Base-by-base conservation (phyloP, 2,888 invertebrate genomes). In the Tetanocera ferruginea region DNA sequence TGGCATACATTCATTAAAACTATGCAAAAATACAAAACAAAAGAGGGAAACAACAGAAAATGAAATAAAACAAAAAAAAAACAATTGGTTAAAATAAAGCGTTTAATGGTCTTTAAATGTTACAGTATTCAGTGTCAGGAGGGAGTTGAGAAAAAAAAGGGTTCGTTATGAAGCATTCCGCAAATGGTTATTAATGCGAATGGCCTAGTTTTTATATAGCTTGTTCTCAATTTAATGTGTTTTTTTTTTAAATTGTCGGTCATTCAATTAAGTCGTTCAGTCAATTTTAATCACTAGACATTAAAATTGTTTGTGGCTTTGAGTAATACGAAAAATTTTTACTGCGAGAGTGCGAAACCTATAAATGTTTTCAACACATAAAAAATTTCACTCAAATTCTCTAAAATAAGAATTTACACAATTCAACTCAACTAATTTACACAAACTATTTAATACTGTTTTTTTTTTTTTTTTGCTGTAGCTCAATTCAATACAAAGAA, bases 51-150 rank as follows among this genome's bases (percentile, higher is more conserved):
- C 1, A 43, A 43, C 43, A 43, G 11, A 17, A 34, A 31, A 14
- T 17, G 28, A 9, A 31, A 31, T 31, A 31, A 17, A 57, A 57
- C 19, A 19, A n/a, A n/a, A n/a, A n/a, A n/a, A 43, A 43, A 43
- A 1, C 37, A 37, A 43, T 11, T 43, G 9, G 43, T 43, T 11
- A 43, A 43, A 62, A 34, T 34, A 5, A 31, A 64, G 34, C 64
- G 34, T 64, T 64, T 34, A 64, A 64, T 64, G 64, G 64, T 64
- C 28, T 64, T 64, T 34, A 64, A 64, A 64, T n/a, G 19, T 23
- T 19, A 55, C 6, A 37, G 6, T 8, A 5, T 57, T 25, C n/a
- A 23, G 25, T 28, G 57, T 2, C 57, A 23, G 57, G 9, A n/a
- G 9, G 25, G 8, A 6, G 57, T 23, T 60, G 55, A 23, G n/a